Evolutionary conservation across 2,113 vertebrate species (phyloP).

Genomic region (Elachura formosa): DNA sequence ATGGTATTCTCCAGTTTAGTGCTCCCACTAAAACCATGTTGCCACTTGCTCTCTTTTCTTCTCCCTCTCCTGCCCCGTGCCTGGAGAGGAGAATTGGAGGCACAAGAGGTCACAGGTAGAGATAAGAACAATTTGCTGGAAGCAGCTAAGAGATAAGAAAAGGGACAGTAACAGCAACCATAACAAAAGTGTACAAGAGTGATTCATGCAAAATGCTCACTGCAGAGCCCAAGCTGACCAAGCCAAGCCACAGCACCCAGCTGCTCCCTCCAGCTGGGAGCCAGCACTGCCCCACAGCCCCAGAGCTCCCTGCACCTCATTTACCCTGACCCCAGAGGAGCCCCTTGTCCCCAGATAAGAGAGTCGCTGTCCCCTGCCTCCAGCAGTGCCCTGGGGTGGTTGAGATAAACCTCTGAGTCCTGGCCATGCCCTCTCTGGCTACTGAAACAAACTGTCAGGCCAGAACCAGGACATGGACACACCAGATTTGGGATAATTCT

Average conservation of each 20-base stretch:
- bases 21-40: background rate
- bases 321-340: background rate
- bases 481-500: background rate
- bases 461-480: background rate
- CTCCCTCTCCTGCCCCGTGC: background rate
- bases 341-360: too few species aligned
- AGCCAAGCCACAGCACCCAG: background rate
- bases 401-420: background rate
- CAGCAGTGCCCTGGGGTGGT: background rate
- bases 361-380: background rate
- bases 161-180: background rate
- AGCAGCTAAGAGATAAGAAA: background rate
- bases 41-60: background rate
- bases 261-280: background rate
- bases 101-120: background rate
- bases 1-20: background rate
- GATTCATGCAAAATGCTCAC: background rate
- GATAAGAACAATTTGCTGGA: background rate
- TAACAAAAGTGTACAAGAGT: background rate
- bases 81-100: background rate
- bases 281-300: background rate
- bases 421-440: background rate
- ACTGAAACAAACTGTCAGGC: background rate
- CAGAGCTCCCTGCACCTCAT: rapidly evolving
- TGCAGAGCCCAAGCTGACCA: rapidly evolving